Evolutionary conservation across 2,888 invertebrate genomes (phyloP), one percentile per base, ranked within the genome.

Genomic region (Acleris laterana): DNA sequence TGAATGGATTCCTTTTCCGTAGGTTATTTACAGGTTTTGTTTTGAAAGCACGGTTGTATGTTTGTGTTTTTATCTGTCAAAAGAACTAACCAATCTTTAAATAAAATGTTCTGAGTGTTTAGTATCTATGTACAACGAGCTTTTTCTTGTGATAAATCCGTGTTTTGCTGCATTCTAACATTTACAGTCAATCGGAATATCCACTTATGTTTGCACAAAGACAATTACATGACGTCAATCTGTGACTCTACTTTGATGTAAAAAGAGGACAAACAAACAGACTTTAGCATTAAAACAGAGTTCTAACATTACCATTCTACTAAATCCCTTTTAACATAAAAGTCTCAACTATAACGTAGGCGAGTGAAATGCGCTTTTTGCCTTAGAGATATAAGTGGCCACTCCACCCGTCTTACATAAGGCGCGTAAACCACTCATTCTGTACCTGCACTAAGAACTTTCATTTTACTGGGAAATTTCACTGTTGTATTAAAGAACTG

Each of bases 301-400:
- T 17, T 46, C 16, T 46, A 38, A 46, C 46, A 46, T 17, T 5
- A 46, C 38, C 46, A 17, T n/a, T n/a, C 5, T 44, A 44, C 16
- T 5, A 3, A 44, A 1, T 13, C 13, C 22, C 22, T 19, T 20
- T 16, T 11, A 7, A 20, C 13, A 4, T 55, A 42, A 55, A 42
- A 16, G 55, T 55, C 42, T 20, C 16, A 32, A 17, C 20, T 42
- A 32, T 38, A 42, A 19, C 20, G 42, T 9, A 42, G 42, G 55
- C 42, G 28, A 51, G 46, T 16, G 48, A 63, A 63, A 58, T 52
- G 52, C 49, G 49, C 25, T 58, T 58, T 63, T 52, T 20, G 52
- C 61, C 58, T 52, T 48, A 63, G 48, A 58, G 52, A 63, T 52
- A 52, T 58, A 58, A 63, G 63, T 48, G 48, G 38, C 63, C 63